phyloP scores from a whole-genome alignment of 2,113 vertebrate species.

The Chaetodon auriga region DNA sequence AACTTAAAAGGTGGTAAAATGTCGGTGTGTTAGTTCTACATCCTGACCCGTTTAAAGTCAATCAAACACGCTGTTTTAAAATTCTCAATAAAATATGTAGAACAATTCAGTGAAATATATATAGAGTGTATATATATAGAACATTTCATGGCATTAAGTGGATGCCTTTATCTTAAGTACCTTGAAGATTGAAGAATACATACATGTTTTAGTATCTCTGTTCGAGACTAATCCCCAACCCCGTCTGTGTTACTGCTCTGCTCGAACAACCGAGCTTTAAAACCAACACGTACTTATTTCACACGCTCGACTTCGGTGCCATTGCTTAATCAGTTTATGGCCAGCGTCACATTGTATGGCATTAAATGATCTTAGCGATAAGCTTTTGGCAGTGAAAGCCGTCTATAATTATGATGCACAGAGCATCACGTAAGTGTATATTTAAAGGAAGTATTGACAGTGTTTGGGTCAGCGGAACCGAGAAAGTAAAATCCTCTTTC shows the following conservation, averaged over 20 bases:
- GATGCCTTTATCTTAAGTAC: slow-evolving; percentile 3
- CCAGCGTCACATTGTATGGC: background rate
- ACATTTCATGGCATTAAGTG: background rate
- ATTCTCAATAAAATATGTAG: slow-evolving; percentile 4
- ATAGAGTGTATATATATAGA: background rate
- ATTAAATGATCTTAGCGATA: slow-evolving; percentile 40
- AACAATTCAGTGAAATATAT: background rate
- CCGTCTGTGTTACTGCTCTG: background rate
- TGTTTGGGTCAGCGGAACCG: slow-evolving; percentile 28
- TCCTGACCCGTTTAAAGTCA: background rate
- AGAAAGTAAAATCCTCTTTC: slow-evolving; percentile 53
- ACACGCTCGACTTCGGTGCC: background rate
- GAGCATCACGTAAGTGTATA: slow-evolving; percentile 27
- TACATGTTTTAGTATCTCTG: slow-evolving; percentile 36
- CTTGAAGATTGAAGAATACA: background rate
- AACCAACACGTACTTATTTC: slow-evolving; percentile 10
- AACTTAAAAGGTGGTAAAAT: background rate
- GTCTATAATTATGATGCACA: slow-evolving; percentile 32
- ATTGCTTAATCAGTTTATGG: slow-evolving; percentile 15
- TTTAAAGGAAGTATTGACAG: slow-evolving; percentile 50
- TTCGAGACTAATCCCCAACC: slow-evolving; percentile 35
- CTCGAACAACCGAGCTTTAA: background rate
- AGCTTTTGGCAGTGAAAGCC: slow-evolving; percentile 53
- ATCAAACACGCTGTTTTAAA: background rate
- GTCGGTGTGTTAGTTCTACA: too few species aligned